Evolutionary conservation across 2,797 vertebrate genomes (phyloP), one percentile per base, ranked within the genome.

Genomic region (Halcyon badia): DNA sequence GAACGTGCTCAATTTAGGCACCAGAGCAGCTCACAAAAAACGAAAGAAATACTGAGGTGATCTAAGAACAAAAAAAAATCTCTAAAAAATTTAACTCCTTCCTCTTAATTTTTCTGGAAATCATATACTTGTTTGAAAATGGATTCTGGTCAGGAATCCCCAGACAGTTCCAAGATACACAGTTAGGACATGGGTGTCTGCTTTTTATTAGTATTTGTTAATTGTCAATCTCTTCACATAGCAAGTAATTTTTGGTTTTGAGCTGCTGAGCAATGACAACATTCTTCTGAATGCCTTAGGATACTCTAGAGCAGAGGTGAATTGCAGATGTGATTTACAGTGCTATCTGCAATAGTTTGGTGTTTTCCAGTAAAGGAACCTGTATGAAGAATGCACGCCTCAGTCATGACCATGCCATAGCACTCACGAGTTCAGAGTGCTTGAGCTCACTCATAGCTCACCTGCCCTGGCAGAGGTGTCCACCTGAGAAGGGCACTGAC

Each of bases 361-460:
- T 39, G 19, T 15, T 94, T 83, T 62, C 48, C 5, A 3, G 33
- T 39, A 28, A 66, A 60, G 41, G 79, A 71, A 28, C 44, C 54
- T 1, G 0, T 2, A 8, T 7, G 35, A 80, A 66, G 68, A 69
- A 62, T 9, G 26, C 51, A 61, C 4, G 2, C 3, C 2, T 28
- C 46, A 8, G 39, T 6, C 24, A 14, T 10, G 35, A 14, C 44
- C 2, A 1, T 61, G 70, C 16, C 25, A 30, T 33, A 54, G 57
- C 71, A 52, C 44, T 14, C 39, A 26, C 0, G 0, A 39, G 22
- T 62, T 77, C 48, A 48, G 46, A n/a, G n/a, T 26, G 21, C 21
- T 65, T 22, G 57, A 42, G 37, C 42, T 80, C 35, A 33, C 0
- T 0, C 39, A 12, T 10, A 87, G 37, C 60, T 73, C 70, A 56